phyloP scores from a whole-genome alignment of 2,888 invertebrate genomes.

The Lagria hirta region DNA sequence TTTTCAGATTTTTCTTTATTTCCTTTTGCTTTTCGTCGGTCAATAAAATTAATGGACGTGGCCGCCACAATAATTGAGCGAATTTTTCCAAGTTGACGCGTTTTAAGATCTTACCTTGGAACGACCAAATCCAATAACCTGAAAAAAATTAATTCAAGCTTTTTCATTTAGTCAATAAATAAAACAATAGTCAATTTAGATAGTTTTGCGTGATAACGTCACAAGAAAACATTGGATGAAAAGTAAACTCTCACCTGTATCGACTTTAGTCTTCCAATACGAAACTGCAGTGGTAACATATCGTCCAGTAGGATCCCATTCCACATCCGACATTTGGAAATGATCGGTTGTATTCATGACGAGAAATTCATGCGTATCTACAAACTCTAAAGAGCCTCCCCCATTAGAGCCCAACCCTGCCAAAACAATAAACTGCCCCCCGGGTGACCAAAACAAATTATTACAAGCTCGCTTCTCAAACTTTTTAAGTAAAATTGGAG shows the following conservation, averaged over 20 bases:
- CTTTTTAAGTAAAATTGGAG: slow-evolving; percentile 84
- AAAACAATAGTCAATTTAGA: slow-evolving; percentile 8
- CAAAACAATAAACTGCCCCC: slow-evolving; percentile 92
- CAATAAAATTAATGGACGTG: slow-evolving; percentile 85
- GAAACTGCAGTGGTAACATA: slow-evolving; percentile 95
- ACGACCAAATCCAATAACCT: slow-evolving; percentile 97
- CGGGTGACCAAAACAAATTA: slow-evolving; percentile 93
- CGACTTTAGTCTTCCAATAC: slow-evolving; percentile 93
- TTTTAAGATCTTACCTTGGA: slow-evolving; percentile 79
- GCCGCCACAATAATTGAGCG: slow-evolving; percentile 94
- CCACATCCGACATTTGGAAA: slow-evolving; percentile 89
- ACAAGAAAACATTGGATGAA: slow-evolving; percentile 1
- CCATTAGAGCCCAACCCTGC: slow-evolving; percentile 84
- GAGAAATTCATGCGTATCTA: slow-evolving; percentile 93
- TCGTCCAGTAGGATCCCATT: slow-evolving; percentile 99
- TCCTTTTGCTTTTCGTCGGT: slow-evolving; percentile 86
- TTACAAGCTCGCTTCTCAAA: slow-evolving; percentile 88
- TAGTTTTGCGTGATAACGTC: no score
- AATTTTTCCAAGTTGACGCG: slow-evolving; percentile 90
- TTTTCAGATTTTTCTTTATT: slow-evolving; percentile 96
- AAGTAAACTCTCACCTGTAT: slow-evolving; percentile 53
- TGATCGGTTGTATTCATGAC: slow-evolving; percentile 95
- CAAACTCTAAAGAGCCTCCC: slow-evolving; percentile 92
- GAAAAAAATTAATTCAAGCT: slow-evolving; percentile 40
- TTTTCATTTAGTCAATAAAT: not conserved